These are phyloP conservation scores for Pyrgus malvae DNA, from an alignment of 2,888 invertebrate genomes.

Conservation along the genomic window DNA sequence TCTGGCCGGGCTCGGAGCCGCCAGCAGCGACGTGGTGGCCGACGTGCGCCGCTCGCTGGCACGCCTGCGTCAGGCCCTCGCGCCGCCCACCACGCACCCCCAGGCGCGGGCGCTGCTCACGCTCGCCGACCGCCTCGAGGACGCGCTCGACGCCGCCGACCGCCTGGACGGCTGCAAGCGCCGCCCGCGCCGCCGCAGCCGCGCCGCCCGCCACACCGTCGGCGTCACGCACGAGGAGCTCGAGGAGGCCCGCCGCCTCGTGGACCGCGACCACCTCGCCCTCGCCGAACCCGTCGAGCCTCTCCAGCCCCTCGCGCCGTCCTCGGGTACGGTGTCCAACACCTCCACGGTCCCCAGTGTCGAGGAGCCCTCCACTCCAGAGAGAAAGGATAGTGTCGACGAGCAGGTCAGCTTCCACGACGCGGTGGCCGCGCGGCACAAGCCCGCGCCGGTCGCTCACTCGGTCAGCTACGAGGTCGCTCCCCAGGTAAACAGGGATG, in stretches of 20 bases:
- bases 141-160: constrained; percentile 72
- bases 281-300: constrained; percentile 54
- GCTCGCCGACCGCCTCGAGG: constrained; percentile 86
- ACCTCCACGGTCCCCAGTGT: constrained; percentile 54
- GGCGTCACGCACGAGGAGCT: constrained; percentile 92
- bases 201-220: constrained; percentile 89
- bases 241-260: constrained; percentile 88
- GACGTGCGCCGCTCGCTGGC: constrained; percentile 90
- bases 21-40: constrained; percentile 84
- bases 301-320: constrained; percentile 33
- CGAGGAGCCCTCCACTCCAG: constrained; percentile 52
- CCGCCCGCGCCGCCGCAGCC: constrained; percentile 79
- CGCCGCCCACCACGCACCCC: constrained; percentile 74
- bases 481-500: constrained; percentile 48
- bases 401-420: constrained; percentile 54
- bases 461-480: constrained; percentile 52
- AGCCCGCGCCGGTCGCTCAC: constrained; percentile 51
- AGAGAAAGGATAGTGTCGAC: constrained; percentile 56
- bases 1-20: constrained; percentile 68
- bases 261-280: constrained; percentile 77
- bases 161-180: constrained; percentile 65
- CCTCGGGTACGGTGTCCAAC: constrained; percentile 54
- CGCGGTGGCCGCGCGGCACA: constrained; percentile 51
- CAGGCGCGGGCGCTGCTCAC: constrained; percentile 84
- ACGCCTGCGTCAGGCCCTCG: constrained; percentile 88